Conservation (phyloP, 2,113 vertebrate genomes). For the Theristicus caerulescens region DNA sequence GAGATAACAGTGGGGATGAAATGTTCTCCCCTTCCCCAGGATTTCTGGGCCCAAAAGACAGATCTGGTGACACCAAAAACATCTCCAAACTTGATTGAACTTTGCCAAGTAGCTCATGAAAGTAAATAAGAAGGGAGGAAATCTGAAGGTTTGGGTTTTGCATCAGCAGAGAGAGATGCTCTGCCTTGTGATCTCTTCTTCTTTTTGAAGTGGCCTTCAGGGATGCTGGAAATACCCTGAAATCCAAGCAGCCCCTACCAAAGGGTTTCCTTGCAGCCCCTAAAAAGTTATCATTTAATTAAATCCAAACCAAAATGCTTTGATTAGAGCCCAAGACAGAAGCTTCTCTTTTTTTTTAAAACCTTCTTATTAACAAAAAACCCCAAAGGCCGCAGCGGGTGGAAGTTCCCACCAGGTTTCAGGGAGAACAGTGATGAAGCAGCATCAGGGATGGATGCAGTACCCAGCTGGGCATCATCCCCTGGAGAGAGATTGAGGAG, state of each 20-base stretch:
- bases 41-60: background rate
- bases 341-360: background rate
- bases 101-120: background rate
- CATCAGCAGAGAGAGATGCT: background rate
- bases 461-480: background rate
- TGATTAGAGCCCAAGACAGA: background rate
- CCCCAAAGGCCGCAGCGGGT: accelerated
- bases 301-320: background rate
- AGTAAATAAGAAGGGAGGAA: background rate
- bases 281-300: background rate
- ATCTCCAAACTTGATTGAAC: accelerated
- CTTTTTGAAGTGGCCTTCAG: background rate
- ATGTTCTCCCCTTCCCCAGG: background rate
- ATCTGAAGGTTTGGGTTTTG: background rate
- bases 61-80: background rate
- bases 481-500: accelerated
- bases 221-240: background rate
- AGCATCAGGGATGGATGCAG: background rate
- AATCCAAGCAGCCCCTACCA: background rate
- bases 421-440: background rate
- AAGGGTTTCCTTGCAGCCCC: background rate
- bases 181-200: background rate
- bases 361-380: background rate
- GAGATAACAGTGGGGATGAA: background rate
- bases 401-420: background rate